Percentiles rank a stretch among this genome's conserved stretches.
Evolutionary conservation across 2,797 vertebrate species (phyloP).

Genomic region (Hybognathus amarus): DNA sequence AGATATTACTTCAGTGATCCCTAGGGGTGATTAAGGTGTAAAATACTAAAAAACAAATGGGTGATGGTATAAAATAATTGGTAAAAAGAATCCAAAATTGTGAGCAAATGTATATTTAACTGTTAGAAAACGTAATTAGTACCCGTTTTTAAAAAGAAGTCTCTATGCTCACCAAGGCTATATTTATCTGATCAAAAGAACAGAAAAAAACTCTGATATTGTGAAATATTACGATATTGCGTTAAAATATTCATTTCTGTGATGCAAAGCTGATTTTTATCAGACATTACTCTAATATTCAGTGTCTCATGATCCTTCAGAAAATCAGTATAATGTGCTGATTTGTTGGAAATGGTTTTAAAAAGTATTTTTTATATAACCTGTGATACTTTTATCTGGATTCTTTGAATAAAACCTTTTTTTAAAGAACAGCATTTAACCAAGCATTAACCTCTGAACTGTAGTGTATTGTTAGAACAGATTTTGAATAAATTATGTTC

Average conservation of each 20-base stretch:
- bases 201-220: background rate
- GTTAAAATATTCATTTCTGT: background rate
- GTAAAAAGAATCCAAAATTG: background rate
- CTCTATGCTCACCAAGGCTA: background rate
- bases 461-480: too few species aligned
- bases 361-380: background rate
- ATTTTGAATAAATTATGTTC: too few species aligned
- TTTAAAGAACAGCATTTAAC: background rate
- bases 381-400: background rate
- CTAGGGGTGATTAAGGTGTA: background rate
- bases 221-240: background rate
- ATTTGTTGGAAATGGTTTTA: too few species aligned
- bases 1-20: background rate
- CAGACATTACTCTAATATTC: background rate
- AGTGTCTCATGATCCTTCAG: background rate
- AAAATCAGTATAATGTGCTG: background rate
- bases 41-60: background rate
- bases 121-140: background rate
- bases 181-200: background rate
- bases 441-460: background rate
- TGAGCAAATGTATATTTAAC: background rate
- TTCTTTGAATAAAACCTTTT: background rate
- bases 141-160: too few species aligned
- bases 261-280: background rate
- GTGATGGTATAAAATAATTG: background rate